These are phyloP conservation scores for Gallinago solitaria DNA, from an alignment of 2,797 vertebrate genomes.

Conservation along the genomic window DNA sequence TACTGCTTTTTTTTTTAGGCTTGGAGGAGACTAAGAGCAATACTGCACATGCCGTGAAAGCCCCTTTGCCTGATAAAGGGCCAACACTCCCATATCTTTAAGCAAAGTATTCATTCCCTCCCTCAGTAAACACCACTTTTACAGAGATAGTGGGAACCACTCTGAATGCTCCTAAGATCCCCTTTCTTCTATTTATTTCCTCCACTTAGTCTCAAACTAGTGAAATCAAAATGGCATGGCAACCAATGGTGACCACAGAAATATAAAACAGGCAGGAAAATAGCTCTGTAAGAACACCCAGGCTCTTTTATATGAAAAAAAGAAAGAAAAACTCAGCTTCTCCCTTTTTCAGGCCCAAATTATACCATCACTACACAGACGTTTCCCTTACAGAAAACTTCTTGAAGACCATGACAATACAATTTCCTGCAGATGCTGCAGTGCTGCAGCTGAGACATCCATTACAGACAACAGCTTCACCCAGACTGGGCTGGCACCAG, in stretches of 20 bases:
- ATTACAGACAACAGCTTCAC: not conserved
- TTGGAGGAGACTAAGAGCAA: not conserved
- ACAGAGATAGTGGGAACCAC: not conserved
- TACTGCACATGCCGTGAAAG: not conserved
- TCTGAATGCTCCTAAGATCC: not conserved
- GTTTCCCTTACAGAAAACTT: not conserved
- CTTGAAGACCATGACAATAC: not conserved
- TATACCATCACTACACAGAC: not conserved
- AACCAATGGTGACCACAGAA: not conserved
- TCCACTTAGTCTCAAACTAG: not conserved
- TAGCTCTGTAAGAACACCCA: not conserved
- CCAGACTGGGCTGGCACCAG: not conserved
- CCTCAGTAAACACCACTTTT: not conserved
- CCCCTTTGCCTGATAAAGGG: not conserved
- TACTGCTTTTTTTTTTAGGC: not conserved
- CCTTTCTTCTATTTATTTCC: not conserved
- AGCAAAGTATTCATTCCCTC: not conserved
- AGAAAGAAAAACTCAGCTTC: not conserved
- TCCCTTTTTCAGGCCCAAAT: not conserved
- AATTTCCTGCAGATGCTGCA: not conserved
- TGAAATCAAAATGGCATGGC: not conserved
- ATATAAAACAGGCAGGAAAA: not conserved
- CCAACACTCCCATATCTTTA: not conserved
- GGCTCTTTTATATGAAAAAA: not conserved
- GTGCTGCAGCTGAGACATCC: not conserved